Base-by-base conservation (phyloP, 2,113 vertebrate species). In the Thunnus thynnus region DNA sequence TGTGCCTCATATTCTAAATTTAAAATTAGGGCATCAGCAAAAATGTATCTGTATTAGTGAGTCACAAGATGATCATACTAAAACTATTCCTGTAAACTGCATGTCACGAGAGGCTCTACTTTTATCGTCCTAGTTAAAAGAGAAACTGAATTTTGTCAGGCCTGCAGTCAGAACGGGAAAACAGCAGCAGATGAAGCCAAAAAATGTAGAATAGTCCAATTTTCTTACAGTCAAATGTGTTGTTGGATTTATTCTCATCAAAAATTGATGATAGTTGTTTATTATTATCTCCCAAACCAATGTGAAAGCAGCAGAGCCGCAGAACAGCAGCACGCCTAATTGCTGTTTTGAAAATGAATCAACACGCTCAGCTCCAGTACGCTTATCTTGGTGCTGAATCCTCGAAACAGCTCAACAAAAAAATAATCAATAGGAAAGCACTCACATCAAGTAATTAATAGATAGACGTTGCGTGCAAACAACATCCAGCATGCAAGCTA, bases 181-280 rank as follows among this genome's bases (percentile, higher is more conserved):
- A 71, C 25, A 12, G 46, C 51, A 48, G 63, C 64, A 77, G 67
- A 79, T 47, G 7, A 84, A 52, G 16, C 3, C 8, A n/a, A 72
- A 46, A 68, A 36, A 48, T 50, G 7, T 5, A 1, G 20, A 67
- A 48, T 18, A 12, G 62, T 75, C 64, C 41, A 64, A 17, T 36
- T 22, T 57, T 69, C 52, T 72, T 69, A 44, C 50, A 78, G 48
- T 68, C 66, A 54, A 13, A 41, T 13, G 7, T 32, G 71, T 76
- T 73, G 70, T 80, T 78, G 78, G 76, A 85, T 83, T 82, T 75
- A 55, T 41, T 36, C 83, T 88, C 86, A 81, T 90, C 71, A 88
- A 85, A 88, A 80, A 89, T 92, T 76, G 32, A 88, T 84, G 74
- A 58, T 46, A 36, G 54, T 67, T 88, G 77, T 83, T 86, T 89